Evolutionary conservation across 2,113 vertebrate genomes (phyloP).

Genomic region (Athene noctua): DNA sequence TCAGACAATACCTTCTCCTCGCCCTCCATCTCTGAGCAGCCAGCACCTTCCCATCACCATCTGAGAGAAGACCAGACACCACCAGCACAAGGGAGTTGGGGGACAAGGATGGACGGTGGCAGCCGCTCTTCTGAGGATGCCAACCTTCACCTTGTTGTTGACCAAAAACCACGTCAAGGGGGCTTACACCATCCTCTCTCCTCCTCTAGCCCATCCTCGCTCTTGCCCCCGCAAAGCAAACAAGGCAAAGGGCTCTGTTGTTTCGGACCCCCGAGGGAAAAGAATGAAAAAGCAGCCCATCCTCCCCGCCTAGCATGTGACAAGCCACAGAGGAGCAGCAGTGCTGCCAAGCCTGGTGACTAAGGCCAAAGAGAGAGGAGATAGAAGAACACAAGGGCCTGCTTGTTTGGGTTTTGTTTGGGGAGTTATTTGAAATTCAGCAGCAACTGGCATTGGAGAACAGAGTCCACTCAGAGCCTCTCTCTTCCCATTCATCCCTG

Average conservation of each 20-base stretch:
- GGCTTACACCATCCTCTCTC: background rate
- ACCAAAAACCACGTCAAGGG: background rate
- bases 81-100: background rate
- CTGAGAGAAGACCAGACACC: background rate
- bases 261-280: background rate
- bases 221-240: background rate
- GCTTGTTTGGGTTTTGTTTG: constrained; percentile 65
- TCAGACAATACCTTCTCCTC: background rate
- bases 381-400: constrained; percentile 55
- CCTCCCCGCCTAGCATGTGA: constrained; percentile 18
- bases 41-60: background rate
- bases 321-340: constrained; percentile 17
- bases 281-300: constrained; percentile 17
- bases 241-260: constrained; percentile 55
- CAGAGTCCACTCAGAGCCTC: constrained; percentile 66
- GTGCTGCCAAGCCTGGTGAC: constrained; percentile 51
- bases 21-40: background rate
- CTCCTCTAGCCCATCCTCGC: background rate
- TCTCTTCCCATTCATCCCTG: constrained; percentile 60
- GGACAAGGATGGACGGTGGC: fast-evolving
- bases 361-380: constrained; percentile 64
- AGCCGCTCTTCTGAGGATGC: fast-evolving
- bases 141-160: background rate
- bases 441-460: constrained; percentile 51
- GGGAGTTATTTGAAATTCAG: constrained; percentile 70